Percentiles rank a stretch among this genome's conserved stretches.
Conservation (phyloP, 2,113 vertebrate genomes). For the Megaptera novaeangliae region DNA sequence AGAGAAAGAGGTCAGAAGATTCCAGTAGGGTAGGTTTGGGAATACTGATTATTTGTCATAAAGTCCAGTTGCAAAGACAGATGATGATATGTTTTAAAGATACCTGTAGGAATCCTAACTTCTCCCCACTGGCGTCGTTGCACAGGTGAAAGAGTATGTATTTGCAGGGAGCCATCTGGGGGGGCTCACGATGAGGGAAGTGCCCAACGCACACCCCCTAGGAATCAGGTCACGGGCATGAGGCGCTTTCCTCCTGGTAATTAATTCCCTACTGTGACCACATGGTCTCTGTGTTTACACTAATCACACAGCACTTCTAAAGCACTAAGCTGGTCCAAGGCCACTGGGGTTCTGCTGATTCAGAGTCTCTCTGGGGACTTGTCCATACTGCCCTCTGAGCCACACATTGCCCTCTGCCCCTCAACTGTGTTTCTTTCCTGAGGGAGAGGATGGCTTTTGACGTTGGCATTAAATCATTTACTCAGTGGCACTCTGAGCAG, state of each 20-base stretch:
- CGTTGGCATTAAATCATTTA: conserved; percentile 24
- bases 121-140: not conserved
- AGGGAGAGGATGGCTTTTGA: not conserved
- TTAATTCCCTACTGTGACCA: conserved; percentile 67
- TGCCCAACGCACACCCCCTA: not conserved
- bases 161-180: conserved; percentile 55
- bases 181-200: not conserved
- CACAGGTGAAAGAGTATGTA: not conserved
- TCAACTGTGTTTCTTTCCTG: not conserved
- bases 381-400: not conserved
- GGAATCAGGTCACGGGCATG: conserved; percentile 56
- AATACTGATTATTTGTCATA: not conserved
- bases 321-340: not conserved
- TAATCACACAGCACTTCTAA: conserved; percentile 37
- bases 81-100: not conserved
- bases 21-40: not conserved
- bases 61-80: not conserved
- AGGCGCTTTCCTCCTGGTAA: conserved; percentile 57
- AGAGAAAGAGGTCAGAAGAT: not conserved
- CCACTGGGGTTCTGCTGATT: not conserved
- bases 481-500: not conserved
- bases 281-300: conserved; percentile 44
- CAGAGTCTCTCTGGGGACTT: not conserved
- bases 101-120: not conserved
- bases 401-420: not conserved